Conservation (phyloP, 2,888 invertebrate species). For the Agrochola lota region DNA sequence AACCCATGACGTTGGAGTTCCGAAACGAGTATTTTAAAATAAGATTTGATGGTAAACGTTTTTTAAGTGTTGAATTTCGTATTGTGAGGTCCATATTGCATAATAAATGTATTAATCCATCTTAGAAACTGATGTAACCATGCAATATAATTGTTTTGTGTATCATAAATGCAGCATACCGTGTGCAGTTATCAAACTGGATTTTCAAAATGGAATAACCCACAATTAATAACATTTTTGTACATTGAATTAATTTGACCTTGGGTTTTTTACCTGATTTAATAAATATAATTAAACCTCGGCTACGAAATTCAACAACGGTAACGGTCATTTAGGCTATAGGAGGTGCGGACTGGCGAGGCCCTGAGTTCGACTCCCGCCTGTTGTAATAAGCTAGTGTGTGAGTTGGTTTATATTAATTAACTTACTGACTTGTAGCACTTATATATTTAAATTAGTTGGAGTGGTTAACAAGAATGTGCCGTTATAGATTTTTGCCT, state of each 20-base stretch:
- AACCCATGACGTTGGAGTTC: conserved; percentile 12
- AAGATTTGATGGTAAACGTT: not conserved
- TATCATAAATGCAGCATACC: too few species aligned
- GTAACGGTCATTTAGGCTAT: not conserved
- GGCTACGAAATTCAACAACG: not conserved
- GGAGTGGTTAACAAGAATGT: not conserved
- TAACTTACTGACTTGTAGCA: not conserved
- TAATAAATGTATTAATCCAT: not conserved
- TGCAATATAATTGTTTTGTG: not conserved
- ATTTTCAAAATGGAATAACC: conserved; percentile 21
- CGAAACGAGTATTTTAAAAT: conserved; percentile 1
- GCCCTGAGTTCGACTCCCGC: not conserved
- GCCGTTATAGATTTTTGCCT: not conserved
- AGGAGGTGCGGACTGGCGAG: too few species aligned
- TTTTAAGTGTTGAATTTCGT: too few species aligned
- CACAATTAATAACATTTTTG: not conserved
- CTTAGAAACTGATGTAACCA: not conserved
- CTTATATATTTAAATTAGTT: not conserved
- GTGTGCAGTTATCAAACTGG: not conserved
- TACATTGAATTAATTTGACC: not conserved
- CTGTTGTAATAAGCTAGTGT: not conserved
- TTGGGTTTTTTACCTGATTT: conserved; percentile 22
- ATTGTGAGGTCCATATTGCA: not conserved
- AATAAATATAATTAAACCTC: not conserved
- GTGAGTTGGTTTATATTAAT: too few species aligned